phyloP scores from a whole-genome alignment of 2,113 vertebrate species.

The Menidia beryllina region DNA sequence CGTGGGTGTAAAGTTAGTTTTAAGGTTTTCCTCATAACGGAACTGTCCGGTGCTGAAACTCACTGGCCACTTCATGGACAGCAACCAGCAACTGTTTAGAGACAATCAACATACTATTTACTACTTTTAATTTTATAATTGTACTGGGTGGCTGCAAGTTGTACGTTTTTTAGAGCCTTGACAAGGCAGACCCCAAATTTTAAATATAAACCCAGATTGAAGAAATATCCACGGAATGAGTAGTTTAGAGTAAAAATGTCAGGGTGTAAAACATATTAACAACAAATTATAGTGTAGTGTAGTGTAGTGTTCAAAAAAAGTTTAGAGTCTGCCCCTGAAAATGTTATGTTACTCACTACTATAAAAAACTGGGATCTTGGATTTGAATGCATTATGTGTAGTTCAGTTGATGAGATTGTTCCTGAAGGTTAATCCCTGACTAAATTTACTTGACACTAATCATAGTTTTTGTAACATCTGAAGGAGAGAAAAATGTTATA shows the following conservation, averaged over 20 bases:
- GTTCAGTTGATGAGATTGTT: no score
- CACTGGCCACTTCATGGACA: not conserved
- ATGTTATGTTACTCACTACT: not conserved
- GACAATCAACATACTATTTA: not conserved
- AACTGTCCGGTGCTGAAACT: slow-evolving; percentile 76
- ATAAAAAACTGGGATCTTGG: no score
- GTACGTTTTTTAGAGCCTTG: not conserved
- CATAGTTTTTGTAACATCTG: no score
- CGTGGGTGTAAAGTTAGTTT: not conserved
- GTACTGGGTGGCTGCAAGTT: not conserved
- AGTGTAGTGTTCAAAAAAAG: not conserved
- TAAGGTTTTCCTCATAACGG: not conserved
- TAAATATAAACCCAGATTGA: no score
- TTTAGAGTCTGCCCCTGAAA: not conserved
- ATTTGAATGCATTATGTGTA: no score
- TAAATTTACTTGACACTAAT: no score
- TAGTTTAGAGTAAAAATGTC: not conserved
- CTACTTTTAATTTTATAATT: not conserved
- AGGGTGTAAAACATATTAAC: not conserved
- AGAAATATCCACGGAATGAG: no score
- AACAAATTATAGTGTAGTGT: not conserved
- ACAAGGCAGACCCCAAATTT: not conserved
- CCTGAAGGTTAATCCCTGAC: no score
- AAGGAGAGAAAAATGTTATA: not conserved
- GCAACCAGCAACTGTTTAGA: not conserved